A percentile compares a stretch with the other conserved stretches of the same genome.
These are phyloP conservation scores for Metalampra italica DNA, from an alignment of 2,888 invertebrate species.

Conservation along the genomic window DNA sequence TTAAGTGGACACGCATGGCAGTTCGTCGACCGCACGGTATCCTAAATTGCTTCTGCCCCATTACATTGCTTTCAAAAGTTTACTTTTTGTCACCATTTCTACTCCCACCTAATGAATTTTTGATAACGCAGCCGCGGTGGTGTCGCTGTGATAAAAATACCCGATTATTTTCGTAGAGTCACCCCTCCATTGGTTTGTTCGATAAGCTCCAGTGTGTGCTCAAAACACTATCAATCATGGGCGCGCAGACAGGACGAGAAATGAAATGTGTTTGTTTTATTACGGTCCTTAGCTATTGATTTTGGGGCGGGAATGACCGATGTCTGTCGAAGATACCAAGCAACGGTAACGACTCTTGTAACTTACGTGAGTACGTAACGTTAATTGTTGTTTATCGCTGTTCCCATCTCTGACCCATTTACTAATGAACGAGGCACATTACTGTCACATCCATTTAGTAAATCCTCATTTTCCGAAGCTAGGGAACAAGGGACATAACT, in stretches of 20 bases:
- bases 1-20: neutral
- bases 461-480: neutral
- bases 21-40: slow-evolving; percentile 7
- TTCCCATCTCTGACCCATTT: slow-evolving; percentile 2
- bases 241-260: slow-evolving; percentile 56
- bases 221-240: slow-evolving; percentile 73
- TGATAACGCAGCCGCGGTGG: slow-evolving; percentile 29
- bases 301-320: slow-evolving; percentile 51
- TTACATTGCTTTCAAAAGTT: slow-evolving; percentile 23
- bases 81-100: slow-evolving; percentile 29
- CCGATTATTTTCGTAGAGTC: slow-evolving; percentile 43
- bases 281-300: slow-evolving; percentile 59
- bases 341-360: slow-evolving; percentile 13
- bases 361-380: neutral
- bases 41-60: slow-evolving; percentile 20
- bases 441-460: neutral
- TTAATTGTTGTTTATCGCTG: slow-evolving; percentile 1
- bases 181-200: slow-evolving; percentile 47
- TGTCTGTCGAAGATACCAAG: slow-evolving; percentile 33
- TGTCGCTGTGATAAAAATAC: slow-evolving; percentile 36
- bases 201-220: slow-evolving; percentile 59
- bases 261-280: slow-evolving; percentile 68
- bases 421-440: slow-evolving; percentile 1
- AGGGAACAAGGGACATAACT: neutral
- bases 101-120: slow-evolving; percentile 41